phyloP scores from a whole-genome alignment of 2,888 invertebrate genomes.

The Fragum whitleyi region DNA sequence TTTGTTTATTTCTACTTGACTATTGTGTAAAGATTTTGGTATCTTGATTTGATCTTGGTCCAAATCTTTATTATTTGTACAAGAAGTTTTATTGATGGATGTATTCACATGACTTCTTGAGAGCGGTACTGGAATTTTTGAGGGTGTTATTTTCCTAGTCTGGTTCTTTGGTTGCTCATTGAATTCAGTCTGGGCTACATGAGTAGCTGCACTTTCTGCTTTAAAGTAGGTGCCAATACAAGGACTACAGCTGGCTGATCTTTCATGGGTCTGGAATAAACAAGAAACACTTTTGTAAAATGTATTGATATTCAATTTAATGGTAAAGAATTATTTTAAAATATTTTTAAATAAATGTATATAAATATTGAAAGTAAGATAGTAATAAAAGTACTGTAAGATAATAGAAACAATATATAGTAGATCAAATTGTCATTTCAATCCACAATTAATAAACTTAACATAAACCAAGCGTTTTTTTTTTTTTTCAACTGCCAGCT shows the following conservation, averaged over 20 bases:
- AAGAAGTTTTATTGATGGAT: neutral
- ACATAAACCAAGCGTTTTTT: too few species aligned
- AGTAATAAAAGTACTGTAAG: too few species aligned
- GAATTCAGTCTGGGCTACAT: neutral
- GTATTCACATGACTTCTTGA: neutral
- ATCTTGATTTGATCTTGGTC: neutral
- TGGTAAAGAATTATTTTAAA: neutral
- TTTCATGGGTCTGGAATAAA: conserved; percentile 58
- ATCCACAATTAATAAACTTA: too few species aligned
- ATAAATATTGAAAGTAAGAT: too few species aligned
- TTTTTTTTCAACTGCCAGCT: too few species aligned
- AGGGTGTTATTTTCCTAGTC: conserved; percentile 9
- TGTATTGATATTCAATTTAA: neutral
- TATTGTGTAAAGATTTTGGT: too few species aligned
- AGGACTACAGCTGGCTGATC: conserved; percentile 34
- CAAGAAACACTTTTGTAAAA: conserved; percentile 29
- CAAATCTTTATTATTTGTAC: neutral
- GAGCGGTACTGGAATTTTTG: conserved; percentile 14
- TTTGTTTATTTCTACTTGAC: too few species aligned
- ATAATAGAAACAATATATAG: too few species aligned
- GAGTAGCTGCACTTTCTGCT: neutral
- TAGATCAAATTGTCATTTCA: too few species aligned
- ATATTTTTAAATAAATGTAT: too few species aligned
- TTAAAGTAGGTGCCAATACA: conserved; percentile 17
- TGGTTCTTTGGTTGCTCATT: neutral